Percentiles rank a stretch among this genome's conserved stretches.
These are phyloP conservation scores for Apus apus DNA, from an alignment of 2,113 vertebrate genomes.

Conservation along the genomic window DNA sequence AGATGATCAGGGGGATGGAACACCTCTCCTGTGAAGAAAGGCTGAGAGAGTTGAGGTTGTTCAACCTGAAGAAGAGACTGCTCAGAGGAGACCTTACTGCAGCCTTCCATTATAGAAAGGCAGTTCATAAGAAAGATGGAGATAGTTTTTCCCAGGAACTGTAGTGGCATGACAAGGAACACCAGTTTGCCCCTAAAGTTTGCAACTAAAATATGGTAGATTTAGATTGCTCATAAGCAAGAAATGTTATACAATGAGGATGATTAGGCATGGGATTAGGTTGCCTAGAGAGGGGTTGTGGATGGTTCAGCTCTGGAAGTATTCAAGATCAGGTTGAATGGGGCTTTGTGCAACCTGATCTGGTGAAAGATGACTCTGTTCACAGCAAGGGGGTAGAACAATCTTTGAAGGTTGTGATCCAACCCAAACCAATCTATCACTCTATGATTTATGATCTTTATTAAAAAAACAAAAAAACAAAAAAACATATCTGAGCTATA, in stretches of 20 bases:
- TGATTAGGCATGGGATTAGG: not conserved
- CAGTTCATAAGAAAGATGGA: too few relatives aligned
- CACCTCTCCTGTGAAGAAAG: too few relatives aligned
- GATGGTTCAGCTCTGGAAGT: not conserved
- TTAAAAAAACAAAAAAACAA: not conserved
- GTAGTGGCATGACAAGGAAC: too few relatives aligned
- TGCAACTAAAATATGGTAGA: not conserved
- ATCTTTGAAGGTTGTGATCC: not conserved
- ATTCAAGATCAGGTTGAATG: not conserved
- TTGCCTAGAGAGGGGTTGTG: not conserved
- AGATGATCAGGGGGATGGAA: too few relatives aligned
- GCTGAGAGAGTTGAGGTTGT: too few relatives aligned
- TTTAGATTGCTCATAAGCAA: not conserved
- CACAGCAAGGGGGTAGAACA: accelerated
- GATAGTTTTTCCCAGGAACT: too few relatives aligned
- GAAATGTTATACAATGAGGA: not conserved
- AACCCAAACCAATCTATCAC: not conserved
- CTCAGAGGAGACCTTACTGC: too few relatives aligned
- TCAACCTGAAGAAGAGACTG: too few relatives aligned
- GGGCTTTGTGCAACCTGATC: not conserved
- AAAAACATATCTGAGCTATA: not conserved
- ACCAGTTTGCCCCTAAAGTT: too few relatives aligned
- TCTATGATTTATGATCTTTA: not conserved
- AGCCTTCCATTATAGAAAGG: not conserved
- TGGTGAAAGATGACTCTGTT: not conserved